Conservation (phyloP, 2,888 invertebrate species). For the Rhagonycha fulva region DNA sequence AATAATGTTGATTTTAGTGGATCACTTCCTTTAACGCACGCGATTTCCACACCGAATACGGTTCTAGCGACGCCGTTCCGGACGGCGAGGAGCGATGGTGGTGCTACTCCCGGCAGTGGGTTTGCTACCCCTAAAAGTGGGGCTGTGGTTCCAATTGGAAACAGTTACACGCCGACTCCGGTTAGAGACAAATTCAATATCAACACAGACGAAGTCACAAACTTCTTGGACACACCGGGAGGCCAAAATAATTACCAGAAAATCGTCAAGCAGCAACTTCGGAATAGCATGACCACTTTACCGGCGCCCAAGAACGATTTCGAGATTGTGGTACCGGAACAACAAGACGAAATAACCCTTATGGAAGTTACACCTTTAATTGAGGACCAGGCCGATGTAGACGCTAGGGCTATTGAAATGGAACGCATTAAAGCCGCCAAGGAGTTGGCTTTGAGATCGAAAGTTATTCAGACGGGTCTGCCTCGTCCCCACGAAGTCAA, state of each 20-base stretch:
- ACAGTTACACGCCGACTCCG: conserved; percentile 69
- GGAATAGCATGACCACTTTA: conserved; percentile 76
- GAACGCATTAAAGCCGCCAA: conserved; percentile 69
- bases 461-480: conserved; percentile 82
- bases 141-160: conserved; percentile 52
- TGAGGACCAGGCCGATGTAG: conserved; percentile 88
- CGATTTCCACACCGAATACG: conserved; percentile 86
- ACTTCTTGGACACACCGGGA: conserved; percentile 68
- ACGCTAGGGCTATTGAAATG: conserved; percentile 71
- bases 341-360: conserved; percentile 61
- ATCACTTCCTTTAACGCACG: conserved; percentile 72
- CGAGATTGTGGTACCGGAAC: conserved; percentile 95
- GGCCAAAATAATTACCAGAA: conserved; percentile 69
- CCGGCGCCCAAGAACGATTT: conserved; percentile 96
- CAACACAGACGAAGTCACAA: conserved; percentile 83
- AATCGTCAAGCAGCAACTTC: conserved; percentile 73
- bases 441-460: conserved; percentile 78
- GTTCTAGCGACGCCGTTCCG: conserved; percentile 86
- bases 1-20: conserved; percentile 88
- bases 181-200: conserved; percentile 93
- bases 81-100: conserved; percentile 69
- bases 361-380: conserved; percentile 48
- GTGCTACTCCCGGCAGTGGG: conserved; percentile 65
- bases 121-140: conserved; percentile 62
- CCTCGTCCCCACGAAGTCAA: conserved; percentile 89